Evolutionary conservation across 2,797 vertebrate species (phyloP), one percentile per base, ranked within the genome.

Genomic region (Vipera latastei): DNA sequence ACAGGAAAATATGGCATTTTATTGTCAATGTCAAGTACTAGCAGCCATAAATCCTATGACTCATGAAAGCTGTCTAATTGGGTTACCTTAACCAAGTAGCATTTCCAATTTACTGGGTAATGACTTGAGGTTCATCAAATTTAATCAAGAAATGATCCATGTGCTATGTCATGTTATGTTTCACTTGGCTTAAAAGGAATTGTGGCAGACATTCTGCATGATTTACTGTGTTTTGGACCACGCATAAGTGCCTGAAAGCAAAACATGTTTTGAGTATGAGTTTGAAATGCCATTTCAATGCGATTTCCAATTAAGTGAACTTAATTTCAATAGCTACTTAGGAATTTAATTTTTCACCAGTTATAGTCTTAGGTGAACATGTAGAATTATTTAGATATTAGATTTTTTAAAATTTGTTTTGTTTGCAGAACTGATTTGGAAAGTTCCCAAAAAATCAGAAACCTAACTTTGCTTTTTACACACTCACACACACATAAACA

Each of bases 131-230:
- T 97, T 97, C 95, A 97, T 96, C 95, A 95, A 92, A 93, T 95
- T 96, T 97, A 97, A 97, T 96, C 94, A 97, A 96, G 95, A 96
- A 97, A 95, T 94, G 91, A 97, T 96, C 93, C 94, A 96, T 95
- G 96, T 97, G 95, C 93, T 96, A 95, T 95, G 94, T 65, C 93
- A 93, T 92, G 94, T 90, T 95, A 94, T 95, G 92, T 96, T 97
- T 94, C 92, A 88, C 69, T 95, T 94, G 95, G 94, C 93, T 96
- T 97, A 94, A 96, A 97, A 96, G 95, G 94, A 65, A 96, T 89
- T 94, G 83, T 1, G 25, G 95, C 90, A 95, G 92, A 92, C 61
- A 95, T 95, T 95, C 22, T 95, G 93, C 60, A 88, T 95, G 93
- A 97, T 97, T 96, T 96, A 97, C 56, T 94, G 73, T 89, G 92